These are phyloP conservation scores for Clivina fossor DNA, from an alignment of 2,888 invertebrate genomes.

Conservation along the genomic window DNA sequence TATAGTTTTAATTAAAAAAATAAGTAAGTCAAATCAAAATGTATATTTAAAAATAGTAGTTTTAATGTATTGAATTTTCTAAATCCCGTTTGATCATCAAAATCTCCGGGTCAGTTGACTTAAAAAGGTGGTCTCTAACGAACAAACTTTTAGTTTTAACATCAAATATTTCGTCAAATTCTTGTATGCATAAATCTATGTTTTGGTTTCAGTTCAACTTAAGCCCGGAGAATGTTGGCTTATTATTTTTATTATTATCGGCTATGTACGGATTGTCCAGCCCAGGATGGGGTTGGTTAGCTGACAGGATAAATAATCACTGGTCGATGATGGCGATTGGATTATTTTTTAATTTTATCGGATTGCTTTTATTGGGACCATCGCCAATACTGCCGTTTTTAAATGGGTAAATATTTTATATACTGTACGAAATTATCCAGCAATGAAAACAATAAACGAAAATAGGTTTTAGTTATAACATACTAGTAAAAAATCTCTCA, in stretches of 20 bases:
- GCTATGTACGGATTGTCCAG: constrained; percentile 71
- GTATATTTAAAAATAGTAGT: too few relatives aligned
- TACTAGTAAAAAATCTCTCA: too few relatives aligned
- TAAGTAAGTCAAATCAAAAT: too few relatives aligned
- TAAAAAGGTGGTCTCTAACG: too few relatives aligned
- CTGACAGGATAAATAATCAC: constrained; percentile 65
- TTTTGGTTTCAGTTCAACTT: constrained; percentile 64
- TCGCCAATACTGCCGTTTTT: constrained; percentile 61
- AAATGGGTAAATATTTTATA: constrained; percentile 55
- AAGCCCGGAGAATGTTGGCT: constrained; percentile 66
- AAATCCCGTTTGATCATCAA: too few relatives aligned
- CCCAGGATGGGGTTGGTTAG: constrained; percentile 72
- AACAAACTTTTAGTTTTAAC: too few relatives aligned
- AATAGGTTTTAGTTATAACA: too few relatives aligned
- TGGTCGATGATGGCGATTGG: constrained; percentile 74
- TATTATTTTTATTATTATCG: constrained; percentile 70
- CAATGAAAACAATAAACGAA: constrained; percentile 2
- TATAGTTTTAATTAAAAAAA: too few relatives aligned
- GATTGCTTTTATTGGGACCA: constrained; percentile 67
- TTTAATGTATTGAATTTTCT: too few relatives aligned
- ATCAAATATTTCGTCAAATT: too few relatives aligned
- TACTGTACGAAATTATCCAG: background rate
- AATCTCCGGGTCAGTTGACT: too few relatives aligned
- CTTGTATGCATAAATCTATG: too few relatives aligned
- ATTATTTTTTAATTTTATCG: constrained; percentile 61